Percentiles rank a stretch among this genome's conserved stretches.
Evolutionary conservation across 2,113 vertebrate genomes (phyloP).

Genomic region (Salminus brasiliensis): DNA sequence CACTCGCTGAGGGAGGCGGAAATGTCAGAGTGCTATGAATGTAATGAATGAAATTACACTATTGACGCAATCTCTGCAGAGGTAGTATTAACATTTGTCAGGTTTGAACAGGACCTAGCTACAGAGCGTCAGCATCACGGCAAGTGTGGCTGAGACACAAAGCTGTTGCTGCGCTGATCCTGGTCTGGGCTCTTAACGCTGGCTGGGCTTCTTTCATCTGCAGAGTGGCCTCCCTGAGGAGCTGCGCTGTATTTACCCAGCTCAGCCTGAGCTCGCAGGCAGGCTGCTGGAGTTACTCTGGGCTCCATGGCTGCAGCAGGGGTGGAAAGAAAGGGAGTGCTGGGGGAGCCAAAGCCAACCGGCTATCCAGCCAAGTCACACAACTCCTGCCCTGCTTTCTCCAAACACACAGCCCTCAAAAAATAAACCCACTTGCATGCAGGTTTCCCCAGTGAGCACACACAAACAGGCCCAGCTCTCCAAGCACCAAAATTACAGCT

Average conservation of each 20-base stretch:
- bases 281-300: conserved; percentile 53
- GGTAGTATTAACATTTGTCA: conserved; percentile 39
- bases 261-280: conserved; percentile 35
- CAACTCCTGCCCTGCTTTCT: conserved; percentile 55
- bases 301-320: conserved; percentile 51
- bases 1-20: neutral
- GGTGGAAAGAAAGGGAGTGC: conserved; percentile 50
- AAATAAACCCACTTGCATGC: conserved; percentile 56
- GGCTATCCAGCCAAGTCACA: conserved; percentile 59
- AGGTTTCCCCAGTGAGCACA: conserved; percentile 42
- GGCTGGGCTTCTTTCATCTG: conserved; percentile 43
- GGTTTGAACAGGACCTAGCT: conserved; percentile 18
- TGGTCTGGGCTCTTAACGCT: conserved; percentile 16
- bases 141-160: neutral
- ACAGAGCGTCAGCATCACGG: neutral
- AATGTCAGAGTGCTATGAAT: conserved; percentile 16
- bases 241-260: conserved; percentile 52
- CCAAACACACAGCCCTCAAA: conserved; percentile 55
- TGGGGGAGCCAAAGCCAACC: conserved; percentile 70
- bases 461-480: conserved; percentile 37
- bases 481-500: conserved; percentile 44
- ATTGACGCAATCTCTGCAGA: conserved; percentile 11
- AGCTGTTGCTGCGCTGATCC: conserved; percentile 32
- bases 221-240: conserved; percentile 35
- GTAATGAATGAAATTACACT: conserved; percentile 27